These are phyloP conservation scores for Cricetomys ansorgei DNA, from an alignment of 2,113 vertebrate genomes.

Conservation along the genomic window DNA sequence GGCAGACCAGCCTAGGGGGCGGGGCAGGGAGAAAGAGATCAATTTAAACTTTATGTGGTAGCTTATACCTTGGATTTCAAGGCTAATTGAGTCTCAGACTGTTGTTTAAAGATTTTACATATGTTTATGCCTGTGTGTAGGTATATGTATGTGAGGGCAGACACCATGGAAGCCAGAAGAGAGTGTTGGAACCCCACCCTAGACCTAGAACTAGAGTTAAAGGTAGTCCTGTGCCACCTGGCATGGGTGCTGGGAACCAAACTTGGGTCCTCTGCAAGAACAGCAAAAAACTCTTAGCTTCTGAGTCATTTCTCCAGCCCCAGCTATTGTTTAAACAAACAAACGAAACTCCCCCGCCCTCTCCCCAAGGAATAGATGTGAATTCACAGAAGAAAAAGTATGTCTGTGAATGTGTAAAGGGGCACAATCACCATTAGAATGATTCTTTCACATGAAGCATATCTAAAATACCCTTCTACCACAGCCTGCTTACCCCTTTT, in stretches of 20 bases:
- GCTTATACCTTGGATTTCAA: background rate
- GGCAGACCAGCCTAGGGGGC: background rate
- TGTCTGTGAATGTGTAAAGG: background rate
- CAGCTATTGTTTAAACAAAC: background rate
- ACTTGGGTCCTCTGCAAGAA: too few species aligned
- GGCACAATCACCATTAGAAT: background rate
- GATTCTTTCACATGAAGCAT: background rate
- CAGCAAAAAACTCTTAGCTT: background rate
- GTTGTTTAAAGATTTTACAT: background rate
- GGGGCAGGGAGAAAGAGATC: background rate
- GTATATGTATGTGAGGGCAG: background rate
- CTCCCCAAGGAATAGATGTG: background rate
- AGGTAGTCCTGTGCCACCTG: too few species aligned
- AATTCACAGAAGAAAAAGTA: conserved; percentile 22
- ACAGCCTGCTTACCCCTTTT: conserved; percentile 90
- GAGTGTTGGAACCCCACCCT: background rate
- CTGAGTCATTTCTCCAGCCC: background rate
- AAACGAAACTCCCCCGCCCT: background rate
- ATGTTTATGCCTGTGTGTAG: background rate
- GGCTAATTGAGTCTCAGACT: background rate
- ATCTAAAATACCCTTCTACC: background rate
- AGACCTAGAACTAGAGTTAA: background rate
- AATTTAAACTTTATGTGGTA: background rate
- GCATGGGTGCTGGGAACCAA: too few species aligned
- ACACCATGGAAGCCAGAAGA: background rate